Base-by-base conservation (phyloP, 1,140 invertebrate species). In the Paramacrobiotus metropolitanus region DNA sequence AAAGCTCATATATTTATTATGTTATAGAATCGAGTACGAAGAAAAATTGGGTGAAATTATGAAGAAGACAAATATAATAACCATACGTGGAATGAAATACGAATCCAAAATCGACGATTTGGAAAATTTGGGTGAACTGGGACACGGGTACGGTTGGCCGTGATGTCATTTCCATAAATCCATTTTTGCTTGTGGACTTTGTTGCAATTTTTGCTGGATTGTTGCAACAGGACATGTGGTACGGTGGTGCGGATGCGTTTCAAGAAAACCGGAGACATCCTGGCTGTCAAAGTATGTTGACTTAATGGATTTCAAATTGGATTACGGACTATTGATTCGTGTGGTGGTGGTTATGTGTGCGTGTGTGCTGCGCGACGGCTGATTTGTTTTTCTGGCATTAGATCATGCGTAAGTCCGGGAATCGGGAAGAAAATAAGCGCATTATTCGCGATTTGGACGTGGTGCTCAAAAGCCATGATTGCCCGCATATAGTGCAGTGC, bases 371-470 rank as follows among this genome's bases (percentile, higher is more conserved):
- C 21, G 15, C 44, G 24, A 24, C 30, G 9, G 31, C 59, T 31
- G 61, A 44, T 63, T 64, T 65, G 45, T 62, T 59, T 66, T 34
- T 21, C 61, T 59, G n/a, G n/a, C 21, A 15, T 31, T 72, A 90
- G 82, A 90, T 97, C 85, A 98, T 98, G 92, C 79, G 92, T 64
- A 79, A 91, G 44, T 93, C 90, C 9, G 88, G 91, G 18, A 95
- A 96, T 71, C 81, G 81, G 20, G 92, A 97, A 72, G 93, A 97
- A 74, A 94, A 92, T 64, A 96, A 96, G 74, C 80, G 92, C 66
- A 95, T 98, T 61, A 85, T 94, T 59, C 97, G 95, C 89, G 94
- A 98, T 75, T 77, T 98, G 65, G 91, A 96, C 72, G 92, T 98
- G 31, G 89, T 97, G 31, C 79, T 94, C 15, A 88, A 94, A 67